These are phyloP conservation scores for Rhynchotus rufescens DNA, from an alignment of 2,797 vertebrate species.

Conservation along the genomic window DNA sequence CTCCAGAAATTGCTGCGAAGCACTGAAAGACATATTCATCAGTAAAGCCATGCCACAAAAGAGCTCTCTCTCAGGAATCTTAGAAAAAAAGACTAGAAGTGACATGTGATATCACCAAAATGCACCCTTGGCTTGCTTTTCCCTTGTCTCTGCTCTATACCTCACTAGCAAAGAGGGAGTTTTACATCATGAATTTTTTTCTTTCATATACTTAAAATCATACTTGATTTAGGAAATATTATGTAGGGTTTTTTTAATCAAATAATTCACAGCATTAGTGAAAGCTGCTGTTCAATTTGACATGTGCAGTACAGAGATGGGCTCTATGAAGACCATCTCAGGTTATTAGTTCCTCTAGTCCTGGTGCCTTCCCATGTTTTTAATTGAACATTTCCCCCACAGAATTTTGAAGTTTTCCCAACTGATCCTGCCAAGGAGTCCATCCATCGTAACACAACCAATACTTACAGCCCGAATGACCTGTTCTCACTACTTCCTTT, in stretches of 20 bases:
- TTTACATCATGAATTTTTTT: background rate
- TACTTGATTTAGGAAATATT: too few species aligned
- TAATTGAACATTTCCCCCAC: background rate
- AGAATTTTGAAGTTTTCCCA: constrained; percentile 1
- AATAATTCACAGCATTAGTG: background rate
- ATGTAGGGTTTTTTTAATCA: background rate
- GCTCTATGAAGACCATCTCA: background rate
- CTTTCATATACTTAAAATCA: background rate
- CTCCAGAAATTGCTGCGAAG: background rate
- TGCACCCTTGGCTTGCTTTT: background rate
- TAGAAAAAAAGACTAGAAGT: background rate
- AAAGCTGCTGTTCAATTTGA: background rate
- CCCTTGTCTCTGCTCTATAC: rapidly evolving
- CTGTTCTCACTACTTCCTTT: background rate
- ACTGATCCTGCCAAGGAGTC: background rate
- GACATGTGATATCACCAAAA: background rate
- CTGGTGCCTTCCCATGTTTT: background rate
- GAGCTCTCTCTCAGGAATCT: background rate
- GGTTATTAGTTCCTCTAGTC: background rate
- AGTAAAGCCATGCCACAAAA: background rate
- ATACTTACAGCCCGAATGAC: background rate
- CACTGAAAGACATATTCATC: background rate
- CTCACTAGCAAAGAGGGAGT: background rate
- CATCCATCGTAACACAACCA: background rate
- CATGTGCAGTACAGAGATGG: background rate